phyloP scores from a whole-genome alignment of 2,888 invertebrate species.

The Stenodema calcarata region DNA sequence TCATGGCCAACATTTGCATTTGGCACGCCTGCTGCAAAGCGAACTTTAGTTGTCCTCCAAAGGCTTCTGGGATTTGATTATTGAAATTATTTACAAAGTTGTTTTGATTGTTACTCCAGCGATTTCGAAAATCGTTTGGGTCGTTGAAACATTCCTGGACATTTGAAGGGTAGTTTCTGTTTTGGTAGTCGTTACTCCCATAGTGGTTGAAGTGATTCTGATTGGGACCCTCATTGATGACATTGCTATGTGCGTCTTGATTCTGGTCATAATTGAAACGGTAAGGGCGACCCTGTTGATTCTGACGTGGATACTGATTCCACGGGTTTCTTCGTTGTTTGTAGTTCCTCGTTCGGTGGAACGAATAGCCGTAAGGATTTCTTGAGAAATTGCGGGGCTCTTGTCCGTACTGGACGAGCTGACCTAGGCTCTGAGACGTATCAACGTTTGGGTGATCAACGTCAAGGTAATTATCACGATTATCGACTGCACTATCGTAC shows the following conservation, averaged over 20 bases:
- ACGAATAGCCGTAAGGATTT: not conserved
- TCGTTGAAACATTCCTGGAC: not conserved
- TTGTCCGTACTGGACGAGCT: not conserved
- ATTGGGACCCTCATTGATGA: not conserved
- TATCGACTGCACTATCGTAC: not conserved
- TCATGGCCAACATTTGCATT: conserved; percentile 52
- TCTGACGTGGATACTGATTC: not conserved
- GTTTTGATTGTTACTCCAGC: not conserved
- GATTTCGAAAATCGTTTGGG: not conserved
- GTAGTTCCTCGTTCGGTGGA: not conserved
- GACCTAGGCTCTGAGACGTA: not conserved
- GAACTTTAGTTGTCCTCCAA: not conserved
- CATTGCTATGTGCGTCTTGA: not conserved
- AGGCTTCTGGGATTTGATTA: too few relatives aligned
- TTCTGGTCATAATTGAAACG: not conserved
- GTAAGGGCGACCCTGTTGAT: not conserved
- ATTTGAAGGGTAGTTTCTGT: not conserved
- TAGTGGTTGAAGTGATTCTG: not conserved
- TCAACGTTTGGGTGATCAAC: not conserved
- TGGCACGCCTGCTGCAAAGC: conserved; percentile 46
- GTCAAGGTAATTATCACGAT: not conserved
- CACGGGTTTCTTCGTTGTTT: not conserved
- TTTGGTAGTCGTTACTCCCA: not conserved
- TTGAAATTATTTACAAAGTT: not conserved
- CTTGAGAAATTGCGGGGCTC: not conserved